Percentiles rank a stretch among this genome's conserved stretches.
These are phyloP conservation scores for Bursaphelenchus okinawaensis DNA, from an alignment of 2,888 invertebrate genomes.

Conservation along the genomic window DNA sequence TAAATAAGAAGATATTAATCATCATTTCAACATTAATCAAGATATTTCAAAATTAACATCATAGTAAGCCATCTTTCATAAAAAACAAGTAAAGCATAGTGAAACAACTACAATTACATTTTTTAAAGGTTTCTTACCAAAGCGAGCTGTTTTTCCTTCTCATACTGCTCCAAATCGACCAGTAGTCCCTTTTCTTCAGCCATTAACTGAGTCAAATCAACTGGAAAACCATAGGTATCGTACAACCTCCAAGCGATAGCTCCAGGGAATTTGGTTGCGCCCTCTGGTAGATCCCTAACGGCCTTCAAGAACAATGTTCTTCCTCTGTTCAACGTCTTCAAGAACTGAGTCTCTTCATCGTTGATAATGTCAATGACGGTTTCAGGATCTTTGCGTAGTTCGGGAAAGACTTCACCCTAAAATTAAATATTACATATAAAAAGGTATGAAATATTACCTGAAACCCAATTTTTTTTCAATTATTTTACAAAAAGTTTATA, in stretches of 20 bases:
- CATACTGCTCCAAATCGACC: slow-evolving; percentile 84
- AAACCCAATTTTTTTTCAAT: not conserved
- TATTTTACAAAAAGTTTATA: not conserved
- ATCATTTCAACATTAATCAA: too few relatives aligned
- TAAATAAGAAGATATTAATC: too few relatives aligned
- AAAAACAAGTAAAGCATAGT: too few relatives aligned
- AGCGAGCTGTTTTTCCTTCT: slow-evolving; percentile 82
- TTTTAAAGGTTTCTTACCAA: too few relatives aligned
- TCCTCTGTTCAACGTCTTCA: slow-evolving; percentile 87
- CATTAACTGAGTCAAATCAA: slow-evolving; percentile 95
- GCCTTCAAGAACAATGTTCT: slow-evolving; percentile 83
- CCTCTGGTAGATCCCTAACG: slow-evolving; percentile 71
- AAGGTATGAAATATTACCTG: too few relatives aligned
- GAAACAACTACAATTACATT: too few relatives aligned
- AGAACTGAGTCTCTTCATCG: slow-evolving; percentile 93
- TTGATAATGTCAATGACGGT: slow-evolving; percentile 84
- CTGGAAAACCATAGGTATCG: slow-evolving; percentile 97
- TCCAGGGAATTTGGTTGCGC: slow-evolving; percentile 71
- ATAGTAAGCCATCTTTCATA: too few relatives aligned
- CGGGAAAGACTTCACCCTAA: slow-evolving; percentile 67
- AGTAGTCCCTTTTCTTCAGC: slow-evolving; percentile 84
- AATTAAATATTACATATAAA: slow-evolving; percentile 11
- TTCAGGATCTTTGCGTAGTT: slow-evolving; percentile 78
- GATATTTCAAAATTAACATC: too few relatives aligned
- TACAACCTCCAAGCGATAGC: slow-evolving; percentile 87